These are phyloP conservation scores for Ethmia dodecea DNA, from an alignment of 2,888 invertebrate genomes.

Conservation along the genomic window DNA sequence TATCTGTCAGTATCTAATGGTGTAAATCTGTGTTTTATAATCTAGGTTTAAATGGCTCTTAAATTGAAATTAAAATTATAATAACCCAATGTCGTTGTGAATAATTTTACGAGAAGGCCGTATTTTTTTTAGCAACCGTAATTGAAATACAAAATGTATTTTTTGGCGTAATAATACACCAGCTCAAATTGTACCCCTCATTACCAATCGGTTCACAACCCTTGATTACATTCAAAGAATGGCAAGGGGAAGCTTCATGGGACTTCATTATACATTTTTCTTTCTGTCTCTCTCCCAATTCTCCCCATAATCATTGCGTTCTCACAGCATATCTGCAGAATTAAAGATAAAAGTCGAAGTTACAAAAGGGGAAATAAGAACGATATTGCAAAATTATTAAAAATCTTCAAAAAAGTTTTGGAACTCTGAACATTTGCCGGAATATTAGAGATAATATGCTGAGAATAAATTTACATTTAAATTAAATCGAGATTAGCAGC, in stretches of 20 bases:
- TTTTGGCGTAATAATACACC: too few relatives aligned
- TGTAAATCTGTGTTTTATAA: too few relatives aligned
- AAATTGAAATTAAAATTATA: too few relatives aligned
- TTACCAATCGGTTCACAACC: conserved; percentile 32
- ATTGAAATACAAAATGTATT: too few relatives aligned
- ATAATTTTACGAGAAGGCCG: too few relatives aligned
- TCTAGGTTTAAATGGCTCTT: too few relatives aligned
- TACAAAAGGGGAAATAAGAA: conserved; percentile 46
- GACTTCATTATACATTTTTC: conserved; percentile 59
- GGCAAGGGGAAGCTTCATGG: conserved; percentile 38
- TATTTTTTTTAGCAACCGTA: too few relatives aligned
- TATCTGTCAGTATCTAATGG: too few relatives aligned
- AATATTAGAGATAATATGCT: conserved; percentile 45
- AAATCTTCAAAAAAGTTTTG: conserved; percentile 38
- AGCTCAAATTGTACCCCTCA: conserved; percentile 11
- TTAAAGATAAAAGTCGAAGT: conserved; percentile 52
- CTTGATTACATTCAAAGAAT: conserved; percentile 53
- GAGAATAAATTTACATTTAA: conserved; percentile 49
- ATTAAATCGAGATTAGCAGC: conserved; percentile 47
- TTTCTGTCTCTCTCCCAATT: conserved; percentile 38
- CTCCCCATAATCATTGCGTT: conserved; percentile 48
- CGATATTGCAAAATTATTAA: conserved; percentile 48
- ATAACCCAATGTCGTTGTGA: too few relatives aligned
- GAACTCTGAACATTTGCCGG: conserved; percentile 34
- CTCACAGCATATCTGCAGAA: conserved; percentile 46